Percentiles rank a stretch among this genome's conserved stretches.
Evolutionary conservation across 1,140 invertebrate genomes (phyloP).

Genomic region (Aphaenogaster rudis): DNA sequence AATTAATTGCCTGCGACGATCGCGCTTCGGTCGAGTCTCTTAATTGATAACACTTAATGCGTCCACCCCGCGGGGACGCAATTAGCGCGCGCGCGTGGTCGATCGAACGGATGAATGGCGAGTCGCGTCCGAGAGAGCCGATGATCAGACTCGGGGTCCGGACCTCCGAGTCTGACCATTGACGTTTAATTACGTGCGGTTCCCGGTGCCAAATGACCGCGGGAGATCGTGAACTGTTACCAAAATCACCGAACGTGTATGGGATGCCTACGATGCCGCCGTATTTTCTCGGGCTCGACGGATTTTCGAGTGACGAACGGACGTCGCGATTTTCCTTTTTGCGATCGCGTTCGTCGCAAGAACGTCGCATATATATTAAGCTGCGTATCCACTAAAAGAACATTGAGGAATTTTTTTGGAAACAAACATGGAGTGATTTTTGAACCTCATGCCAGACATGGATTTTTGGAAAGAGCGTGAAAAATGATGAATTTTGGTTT

Average conservation of each 20-base stretch:
- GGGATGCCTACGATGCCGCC: background rate
- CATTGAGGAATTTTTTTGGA: no score
- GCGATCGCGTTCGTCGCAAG: background rate
- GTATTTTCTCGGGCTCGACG: background rate
- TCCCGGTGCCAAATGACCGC: background rate
- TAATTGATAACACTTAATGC: conserved; percentile 55
- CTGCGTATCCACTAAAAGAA: no score
- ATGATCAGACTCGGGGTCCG: no score
- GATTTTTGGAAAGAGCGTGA: no score
- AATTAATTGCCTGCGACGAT: conserved; percentile 48
- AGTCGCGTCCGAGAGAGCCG: background rate
- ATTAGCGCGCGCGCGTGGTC: conserved; percentile 30
- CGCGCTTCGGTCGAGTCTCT: background rate
- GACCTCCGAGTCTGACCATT: background rate
- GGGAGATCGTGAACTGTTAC: background rate
- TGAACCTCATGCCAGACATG: no score
- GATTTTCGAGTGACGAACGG: background rate
- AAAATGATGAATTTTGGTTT: no score
- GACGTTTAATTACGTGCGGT: conserved; percentile 35
- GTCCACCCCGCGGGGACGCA: background rate
- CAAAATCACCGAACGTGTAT: background rate
- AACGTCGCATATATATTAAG: background rate
- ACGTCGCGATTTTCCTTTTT: background rate
- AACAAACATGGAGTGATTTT: no score
- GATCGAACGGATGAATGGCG: conserved; percentile 26